These are phyloP conservation scores for Callopanchax toddi DNA, from an alignment of 2,113 vertebrate species.

Conservation along the genomic window DNA sequence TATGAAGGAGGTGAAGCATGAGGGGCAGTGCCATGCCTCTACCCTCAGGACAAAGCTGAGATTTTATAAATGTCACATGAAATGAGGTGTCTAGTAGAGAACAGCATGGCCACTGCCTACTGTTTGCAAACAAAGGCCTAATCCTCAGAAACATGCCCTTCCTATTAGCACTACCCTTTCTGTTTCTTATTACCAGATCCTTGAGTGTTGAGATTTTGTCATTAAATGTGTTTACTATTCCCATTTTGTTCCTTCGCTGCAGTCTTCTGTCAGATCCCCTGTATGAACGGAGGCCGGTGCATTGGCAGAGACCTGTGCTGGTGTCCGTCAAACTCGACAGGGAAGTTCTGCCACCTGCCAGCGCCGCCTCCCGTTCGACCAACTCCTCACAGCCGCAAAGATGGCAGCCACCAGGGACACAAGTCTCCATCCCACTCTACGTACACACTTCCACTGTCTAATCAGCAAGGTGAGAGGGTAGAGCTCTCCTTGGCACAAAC, in stretches of 20 bases:
- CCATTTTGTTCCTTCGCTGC: slow-evolving; percentile 20
- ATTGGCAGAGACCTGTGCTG: slow-evolving; percentile 80
- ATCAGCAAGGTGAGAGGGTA: slow-evolving; percentile 73
- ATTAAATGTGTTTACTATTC: slow-evolving; percentile 45
- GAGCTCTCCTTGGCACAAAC: not conserved
- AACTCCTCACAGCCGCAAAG: slow-evolving; percentile 39
- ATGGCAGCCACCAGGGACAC: slow-evolving; percentile 26
- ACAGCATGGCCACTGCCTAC: slow-evolving; percentile 35
- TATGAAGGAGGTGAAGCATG: slow-evolving; percentile 17
- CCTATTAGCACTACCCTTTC: slow-evolving; percentile 33
- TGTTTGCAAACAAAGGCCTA: slow-evolving; percentile 48
- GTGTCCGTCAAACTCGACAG: slow-evolving; percentile 84
- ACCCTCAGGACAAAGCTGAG: slow-evolving; percentile 32
- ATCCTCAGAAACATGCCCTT: slow-evolving; percentile 50
- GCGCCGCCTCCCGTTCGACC: slow-evolving; percentile 58
- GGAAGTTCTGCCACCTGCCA: slow-evolving; percentile 84
- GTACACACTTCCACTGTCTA: slow-evolving; percentile 82
- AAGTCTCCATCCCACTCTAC: slow-evolving; percentile 74
- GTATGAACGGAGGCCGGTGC: slow-evolving; percentile 80
- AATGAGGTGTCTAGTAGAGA: slow-evolving; percentile 33
- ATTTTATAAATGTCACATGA: slow-evolving; percentile 44
- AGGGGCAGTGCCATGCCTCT: slow-evolving; percentile 21
- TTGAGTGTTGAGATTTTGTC: slow-evolving; percentile 30
- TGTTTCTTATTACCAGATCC: slow-evolving; percentile 54
- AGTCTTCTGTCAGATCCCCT: slow-evolving; percentile 85